Evolutionary conservation across 2,797 vertebrate species (phyloP).

Genomic region (Takifugu ocellatus): DNA sequence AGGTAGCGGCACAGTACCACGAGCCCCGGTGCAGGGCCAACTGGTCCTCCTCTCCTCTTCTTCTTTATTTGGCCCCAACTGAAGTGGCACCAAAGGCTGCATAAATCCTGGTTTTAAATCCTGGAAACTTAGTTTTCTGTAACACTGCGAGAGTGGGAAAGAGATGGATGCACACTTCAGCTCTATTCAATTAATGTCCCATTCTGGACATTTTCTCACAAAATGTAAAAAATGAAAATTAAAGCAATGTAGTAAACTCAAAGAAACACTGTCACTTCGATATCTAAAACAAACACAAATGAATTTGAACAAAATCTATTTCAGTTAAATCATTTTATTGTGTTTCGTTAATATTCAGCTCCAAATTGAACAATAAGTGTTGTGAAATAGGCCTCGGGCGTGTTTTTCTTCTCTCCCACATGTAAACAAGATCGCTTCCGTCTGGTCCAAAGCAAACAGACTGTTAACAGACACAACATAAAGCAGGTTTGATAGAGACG

Average conservation of each 20-base stretch:
- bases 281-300: too few species aligned
- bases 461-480: constrained; percentile 26
- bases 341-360: background rate
- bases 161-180: too few species aligned
- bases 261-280: too few species aligned
- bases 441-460: constrained; percentile 28
- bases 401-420: constrained; percentile 9
- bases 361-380: constrained; percentile 6
- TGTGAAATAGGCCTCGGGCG: constrained; percentile 12
- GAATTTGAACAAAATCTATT: too few species aligned
- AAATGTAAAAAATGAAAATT: too few species aligned
- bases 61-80: constrained; percentile 9
- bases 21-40: constrained; percentile 5
- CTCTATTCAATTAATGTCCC: too few species aligned
- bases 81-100: constrained; percentile 5
- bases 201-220: too few species aligned
- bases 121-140: too few species aligned
- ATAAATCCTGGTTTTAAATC: too few species aligned
- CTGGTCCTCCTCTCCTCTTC: background rate
- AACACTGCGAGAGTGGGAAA: too few species aligned
- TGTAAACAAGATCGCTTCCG: constrained; percentile 46
- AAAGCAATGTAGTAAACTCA: too few species aligned
- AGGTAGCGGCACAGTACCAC: constrained; percentile 7
- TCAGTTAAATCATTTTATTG: too few species aligned
- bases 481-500: constrained; percentile 58